Percentiles rank a stretch among this genome's conserved stretches.
These are phyloP conservation scores for Busseola fusca DNA, from an alignment of 2,888 invertebrate species.

Conservation along the genomic window DNA sequence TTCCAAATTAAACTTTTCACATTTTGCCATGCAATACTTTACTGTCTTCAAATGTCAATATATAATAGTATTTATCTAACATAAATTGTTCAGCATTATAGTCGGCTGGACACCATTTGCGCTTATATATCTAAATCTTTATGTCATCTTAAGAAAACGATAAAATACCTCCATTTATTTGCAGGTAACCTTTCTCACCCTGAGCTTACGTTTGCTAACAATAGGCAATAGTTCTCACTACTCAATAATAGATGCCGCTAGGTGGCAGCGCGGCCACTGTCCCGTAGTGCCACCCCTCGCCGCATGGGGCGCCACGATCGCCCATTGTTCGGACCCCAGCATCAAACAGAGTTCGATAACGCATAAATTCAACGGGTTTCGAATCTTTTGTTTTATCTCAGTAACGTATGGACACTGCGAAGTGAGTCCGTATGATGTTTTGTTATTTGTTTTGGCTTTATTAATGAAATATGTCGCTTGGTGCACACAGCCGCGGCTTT, in stretches of 20 bases:
- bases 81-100: conserved; percentile 50
- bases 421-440: conserved; percentile 87
- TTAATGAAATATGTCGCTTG: conserved; percentile 89
- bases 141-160: conserved; percentile 65
- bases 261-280: conserved; percentile 58
- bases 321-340: conserved; percentile 83
- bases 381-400: conserved; percentile 88
- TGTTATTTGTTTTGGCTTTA: conserved; percentile 86
- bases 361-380: conserved; percentile 86
- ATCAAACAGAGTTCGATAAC: conserved; percentile 86
- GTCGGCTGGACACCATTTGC: conserved; percentile 48
- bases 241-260: conserved; percentile 85
- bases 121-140: conserved; percentile 64
- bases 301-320: conserved; percentile 88
- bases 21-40: conserved; percentile 34
- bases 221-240: conserved; percentile 72
- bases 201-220: conserved; percentile 58
- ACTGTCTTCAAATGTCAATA: conserved; percentile 40
- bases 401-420: conserved; percentile 89
- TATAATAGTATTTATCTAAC: conserved; percentile 37
- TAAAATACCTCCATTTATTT: conserved; percentile 69
- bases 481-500: conserved; percentile 79
- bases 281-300: conserved; percentile 75
- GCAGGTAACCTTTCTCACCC: conserved; percentile 69
- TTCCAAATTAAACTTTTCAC: conserved; percentile 69